Conservation (phyloP, 2,797 vertebrate genomes). For the Gobio occitaniae region DNA sequence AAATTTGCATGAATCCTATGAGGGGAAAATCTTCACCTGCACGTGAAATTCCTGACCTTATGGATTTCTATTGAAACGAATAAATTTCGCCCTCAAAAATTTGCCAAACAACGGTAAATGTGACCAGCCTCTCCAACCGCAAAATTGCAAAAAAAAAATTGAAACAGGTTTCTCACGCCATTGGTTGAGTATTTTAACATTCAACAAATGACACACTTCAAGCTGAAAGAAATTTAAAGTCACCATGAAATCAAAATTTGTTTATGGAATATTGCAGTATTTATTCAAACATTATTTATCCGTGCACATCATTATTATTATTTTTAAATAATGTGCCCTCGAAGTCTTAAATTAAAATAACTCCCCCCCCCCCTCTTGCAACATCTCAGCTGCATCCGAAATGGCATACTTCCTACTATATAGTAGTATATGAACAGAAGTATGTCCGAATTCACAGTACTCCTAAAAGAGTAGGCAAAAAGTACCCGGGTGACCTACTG, state of each 20-base stretch:
- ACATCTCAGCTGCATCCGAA: neutral
- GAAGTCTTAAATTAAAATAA: neutral
- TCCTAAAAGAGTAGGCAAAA: neutral
- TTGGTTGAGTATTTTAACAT: neutral
- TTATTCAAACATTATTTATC: neutral
- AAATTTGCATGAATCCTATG: neutral
- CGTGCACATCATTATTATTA: neutral
- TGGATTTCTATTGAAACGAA: neutral
- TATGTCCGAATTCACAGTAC: no score
- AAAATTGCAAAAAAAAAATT: neutral
- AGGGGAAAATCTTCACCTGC: neutral
- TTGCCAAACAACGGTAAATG: neutral
- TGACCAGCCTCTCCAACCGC: neutral
- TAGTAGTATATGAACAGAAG: no score
- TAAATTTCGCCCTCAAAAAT: neutral
- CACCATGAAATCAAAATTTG: constrained; percentile 9
- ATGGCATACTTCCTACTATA: neutral
- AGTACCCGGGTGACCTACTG: neutral
- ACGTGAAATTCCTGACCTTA: neutral
- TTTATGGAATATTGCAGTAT: constrained; percentile 17
- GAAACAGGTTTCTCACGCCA: neutral
- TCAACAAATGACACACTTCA: neutral
- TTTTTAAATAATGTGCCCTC: neutral
- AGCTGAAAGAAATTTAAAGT: neutral
- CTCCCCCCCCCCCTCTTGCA: neutral